Evolutionary conservation across 2,888 invertebrate species (phyloP).

Genomic region (Pristionchus mayeri): DNA sequence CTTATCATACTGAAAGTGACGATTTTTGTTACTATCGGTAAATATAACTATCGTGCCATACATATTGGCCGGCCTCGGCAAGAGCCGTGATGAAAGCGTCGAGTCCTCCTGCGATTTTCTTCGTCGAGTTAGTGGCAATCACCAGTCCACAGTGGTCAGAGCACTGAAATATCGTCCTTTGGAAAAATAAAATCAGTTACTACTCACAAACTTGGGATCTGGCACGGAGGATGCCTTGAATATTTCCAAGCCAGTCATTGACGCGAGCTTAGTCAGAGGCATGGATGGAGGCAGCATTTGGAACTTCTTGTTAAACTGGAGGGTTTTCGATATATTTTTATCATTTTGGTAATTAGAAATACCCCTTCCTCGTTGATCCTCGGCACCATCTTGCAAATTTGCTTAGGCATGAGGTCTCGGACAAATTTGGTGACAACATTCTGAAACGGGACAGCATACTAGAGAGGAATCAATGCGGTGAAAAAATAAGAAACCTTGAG

Average conservation of each 20-base stretch:
- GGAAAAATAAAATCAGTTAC: background rate
- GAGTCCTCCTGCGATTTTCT: no score
- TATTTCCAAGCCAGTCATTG: background rate
- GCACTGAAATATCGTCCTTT: background rate
- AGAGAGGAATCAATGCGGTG: no score
- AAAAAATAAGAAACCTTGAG: background rate
- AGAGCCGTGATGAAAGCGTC: no score
- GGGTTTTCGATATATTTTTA: no score
- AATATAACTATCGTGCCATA: no score
- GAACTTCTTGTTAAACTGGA: no score
- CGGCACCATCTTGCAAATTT: slow-evolving; percentile 42
- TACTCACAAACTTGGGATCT: background rate
- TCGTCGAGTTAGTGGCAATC: background rate
- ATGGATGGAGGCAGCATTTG: background rate
- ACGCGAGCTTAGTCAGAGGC: background rate
- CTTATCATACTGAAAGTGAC: no score
- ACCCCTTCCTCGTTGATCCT: background rate
- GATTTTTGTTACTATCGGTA: no score
- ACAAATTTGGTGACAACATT: background rate
- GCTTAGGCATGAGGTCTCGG: background rate
- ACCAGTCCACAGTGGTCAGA: background rate
- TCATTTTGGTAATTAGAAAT: no score
- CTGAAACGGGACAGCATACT: no score
- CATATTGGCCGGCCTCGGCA: no score
- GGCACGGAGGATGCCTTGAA: background rate